Conservation (phyloP, 1,140 invertebrate species). For the Drosophila fuyamai region DNA sequence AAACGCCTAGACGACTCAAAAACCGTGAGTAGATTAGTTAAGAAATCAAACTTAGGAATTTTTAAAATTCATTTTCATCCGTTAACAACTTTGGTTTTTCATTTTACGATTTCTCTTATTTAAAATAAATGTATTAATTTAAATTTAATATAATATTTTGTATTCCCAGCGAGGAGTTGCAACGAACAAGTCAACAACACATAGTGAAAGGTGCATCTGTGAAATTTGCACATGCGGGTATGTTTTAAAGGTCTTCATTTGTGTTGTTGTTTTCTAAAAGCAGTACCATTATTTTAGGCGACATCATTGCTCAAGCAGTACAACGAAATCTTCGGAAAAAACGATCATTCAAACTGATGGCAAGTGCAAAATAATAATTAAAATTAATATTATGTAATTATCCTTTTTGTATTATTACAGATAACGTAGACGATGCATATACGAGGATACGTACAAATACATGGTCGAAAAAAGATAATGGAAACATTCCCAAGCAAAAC, state of each 20-base stretch:
- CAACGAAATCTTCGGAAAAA: constrained; percentile 62
- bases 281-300: constrained; percentile 39
- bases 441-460: constrained; percentile 91
- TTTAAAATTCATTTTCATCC: no score
- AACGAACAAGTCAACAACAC: constrained; percentile 85
- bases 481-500: constrained; percentile 86
- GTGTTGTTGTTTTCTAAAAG: neutral
- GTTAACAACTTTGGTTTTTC: neutral
- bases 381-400: neutral
- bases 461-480: constrained; percentile 92
- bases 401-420: constrained; percentile 20
- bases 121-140: neutral
- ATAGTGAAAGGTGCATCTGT: constrained; percentile 94
- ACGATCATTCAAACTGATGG: constrained; percentile 64
- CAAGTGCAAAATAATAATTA: constrained; percentile 3
- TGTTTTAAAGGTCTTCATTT: constrained; percentile 78
- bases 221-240: constrained; percentile 96
- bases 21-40: constrained; percentile 65
- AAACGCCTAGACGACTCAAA: constrained; percentile 77
- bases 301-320: constrained; percentile 76
- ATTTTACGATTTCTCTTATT: no score
- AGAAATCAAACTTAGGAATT: neutral
- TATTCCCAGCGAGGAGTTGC: constrained; percentile 72
- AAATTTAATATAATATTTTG: constrained; percentile 46
- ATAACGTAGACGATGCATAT: constrained; percentile 86